These are phyloP conservation scores for Aeoliscus strigatus DNA, from an alignment of 2,797 vertebrate genomes.

Conservation along the genomic window DNA sequence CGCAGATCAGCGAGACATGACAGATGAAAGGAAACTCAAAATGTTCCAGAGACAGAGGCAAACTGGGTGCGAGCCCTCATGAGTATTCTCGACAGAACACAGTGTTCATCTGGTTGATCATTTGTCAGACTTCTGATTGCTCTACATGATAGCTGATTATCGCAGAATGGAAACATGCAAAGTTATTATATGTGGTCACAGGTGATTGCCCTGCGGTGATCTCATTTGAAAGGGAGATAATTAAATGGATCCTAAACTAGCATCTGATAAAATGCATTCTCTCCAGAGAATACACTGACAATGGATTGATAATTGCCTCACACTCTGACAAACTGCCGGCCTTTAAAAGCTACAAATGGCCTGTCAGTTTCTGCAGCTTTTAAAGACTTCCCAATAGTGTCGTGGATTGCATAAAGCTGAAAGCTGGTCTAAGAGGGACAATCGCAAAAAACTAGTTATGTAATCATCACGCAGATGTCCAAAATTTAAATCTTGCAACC, in stretches of 20 bases:
- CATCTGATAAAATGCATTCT: conserved; percentile 33
- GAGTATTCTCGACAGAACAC: too few species aligned
- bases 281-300: conserved; percentile 18
- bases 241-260: conserved; percentile 47
- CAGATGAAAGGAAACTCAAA: conserved; percentile 12
- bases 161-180: conserved; percentile 19
- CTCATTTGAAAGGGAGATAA: conserved; percentile 51
- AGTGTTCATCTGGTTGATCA: conserved; percentile 23
- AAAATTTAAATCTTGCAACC: too few species aligned
- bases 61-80: too few species aligned
- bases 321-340: too few species aligned
- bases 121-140: conserved; percentile 32
- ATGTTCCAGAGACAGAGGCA: conserved; percentile 11
- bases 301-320: conserved; percentile 40
- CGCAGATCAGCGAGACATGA: too few species aligned
- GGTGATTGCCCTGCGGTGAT: conserved; percentile 33
- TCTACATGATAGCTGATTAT: conserved; percentile 31
- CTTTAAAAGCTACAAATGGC: too few species aligned
- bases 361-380: too few species aligned
- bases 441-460: too few species aligned
- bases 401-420: too few species aligned
- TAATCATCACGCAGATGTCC: too few species aligned
- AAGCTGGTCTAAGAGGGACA: too few species aligned
- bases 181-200: conserved; percentile 43
- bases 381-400: too few species aligned